Percentiles rank a stretch among this genome's conserved stretches.
These are phyloP conservation scores for Pandemis heparana DNA, from an alignment of 2,888 invertebrate species.

Conservation along the genomic window DNA sequence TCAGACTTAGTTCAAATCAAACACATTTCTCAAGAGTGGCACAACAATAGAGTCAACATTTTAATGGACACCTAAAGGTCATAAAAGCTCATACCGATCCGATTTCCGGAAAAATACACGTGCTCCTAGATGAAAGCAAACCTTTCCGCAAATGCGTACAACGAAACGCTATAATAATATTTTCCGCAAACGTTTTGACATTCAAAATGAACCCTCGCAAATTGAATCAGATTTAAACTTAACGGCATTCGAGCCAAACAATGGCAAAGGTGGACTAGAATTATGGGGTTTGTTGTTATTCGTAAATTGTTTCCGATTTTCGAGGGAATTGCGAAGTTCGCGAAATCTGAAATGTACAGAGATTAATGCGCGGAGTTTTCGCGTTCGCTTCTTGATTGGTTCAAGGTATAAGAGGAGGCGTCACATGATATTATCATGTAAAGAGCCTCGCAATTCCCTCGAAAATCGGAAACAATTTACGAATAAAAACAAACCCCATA, in stretches of 20 bases:
- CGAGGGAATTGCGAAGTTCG: slow-evolving; percentile 66
- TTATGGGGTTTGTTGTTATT: slow-evolving; percentile 79
- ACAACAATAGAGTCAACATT: too few species aligned
- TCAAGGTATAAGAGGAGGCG: slow-evolving; percentile 42
- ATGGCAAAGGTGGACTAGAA: slow-evolving; percentile 67
- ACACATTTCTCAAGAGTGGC: too few species aligned
- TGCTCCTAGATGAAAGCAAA: neutral
- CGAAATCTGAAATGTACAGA: slow-evolving; percentile 74
- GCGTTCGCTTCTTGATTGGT: slow-evolving; percentile 48
- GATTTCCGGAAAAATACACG: neutral
- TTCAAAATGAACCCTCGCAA: slow-evolving; percentile 18
- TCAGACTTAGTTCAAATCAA: too few species aligned
- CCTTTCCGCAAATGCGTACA: neutral
- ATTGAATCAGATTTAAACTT: slow-evolving; percentile 24
- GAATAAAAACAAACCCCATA: slow-evolving; percentile 78
- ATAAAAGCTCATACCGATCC: neutral
- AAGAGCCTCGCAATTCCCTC: slow-evolving; percentile 67
- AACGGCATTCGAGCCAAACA: slow-evolving; percentile 46
- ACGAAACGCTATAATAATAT: neutral
- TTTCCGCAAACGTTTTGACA: slow-evolving; percentile 1
- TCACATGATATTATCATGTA: too few species aligned
- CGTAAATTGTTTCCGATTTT: slow-evolving; percentile 78
- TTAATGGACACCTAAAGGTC: neutral
- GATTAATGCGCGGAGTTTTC: slow-evolving; percentile 76
- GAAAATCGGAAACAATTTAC: slow-evolving; percentile 78